Conservation (phyloP, 2,888 invertebrate species). For the Lagria hirta region DNA sequence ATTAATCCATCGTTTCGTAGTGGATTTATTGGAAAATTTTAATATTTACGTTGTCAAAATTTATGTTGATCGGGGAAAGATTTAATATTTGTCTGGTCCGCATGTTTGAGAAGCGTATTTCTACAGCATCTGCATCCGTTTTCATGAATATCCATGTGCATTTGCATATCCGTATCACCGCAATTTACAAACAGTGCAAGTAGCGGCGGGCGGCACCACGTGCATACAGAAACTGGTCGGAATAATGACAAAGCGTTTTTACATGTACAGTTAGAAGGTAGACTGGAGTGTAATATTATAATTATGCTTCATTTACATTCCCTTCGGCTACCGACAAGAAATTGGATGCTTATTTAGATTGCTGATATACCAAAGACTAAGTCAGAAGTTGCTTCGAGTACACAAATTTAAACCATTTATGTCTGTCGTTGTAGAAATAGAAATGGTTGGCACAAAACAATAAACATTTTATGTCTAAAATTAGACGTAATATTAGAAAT, state of each 20-base stretch:
- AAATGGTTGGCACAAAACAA: too few relatives aligned
- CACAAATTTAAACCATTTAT: too few relatives aligned
- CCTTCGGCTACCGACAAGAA: too few relatives aligned
- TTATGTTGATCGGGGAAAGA: conserved; percentile 17
- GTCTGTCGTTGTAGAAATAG: too few relatives aligned
- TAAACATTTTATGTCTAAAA: too few relatives aligned
- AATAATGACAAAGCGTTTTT: conserved; percentile 13
- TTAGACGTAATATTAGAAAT: too few relatives aligned
- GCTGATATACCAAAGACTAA: too few relatives aligned
- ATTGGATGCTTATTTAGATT: too few relatives aligned
- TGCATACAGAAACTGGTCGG: conserved; percentile 35
- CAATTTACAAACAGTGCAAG: conserved; percentile 44
- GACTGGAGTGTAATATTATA: too few relatives aligned
- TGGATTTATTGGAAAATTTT: conserved; percentile 27
- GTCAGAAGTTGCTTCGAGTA: too few relatives aligned
- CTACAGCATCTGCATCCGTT: conserved; percentile 26
- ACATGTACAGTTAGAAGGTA: conserved; percentile 15
- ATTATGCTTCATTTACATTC: too few relatives aligned
- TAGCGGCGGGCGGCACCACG: conserved; percentile 37
- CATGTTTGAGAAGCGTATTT: conserved; percentile 3
- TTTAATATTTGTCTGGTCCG: conserved; percentile 15
- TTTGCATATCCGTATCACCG: conserved; percentile 45
- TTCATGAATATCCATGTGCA: conserved; percentile 44
- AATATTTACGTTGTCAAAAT: conserved; percentile 25
- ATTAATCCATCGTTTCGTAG: conserved; percentile 24